Evolutionary conservation across 2,797 vertebrate genomes (phyloP).

Genomic region (Adrianichthys oophorus): DNA sequence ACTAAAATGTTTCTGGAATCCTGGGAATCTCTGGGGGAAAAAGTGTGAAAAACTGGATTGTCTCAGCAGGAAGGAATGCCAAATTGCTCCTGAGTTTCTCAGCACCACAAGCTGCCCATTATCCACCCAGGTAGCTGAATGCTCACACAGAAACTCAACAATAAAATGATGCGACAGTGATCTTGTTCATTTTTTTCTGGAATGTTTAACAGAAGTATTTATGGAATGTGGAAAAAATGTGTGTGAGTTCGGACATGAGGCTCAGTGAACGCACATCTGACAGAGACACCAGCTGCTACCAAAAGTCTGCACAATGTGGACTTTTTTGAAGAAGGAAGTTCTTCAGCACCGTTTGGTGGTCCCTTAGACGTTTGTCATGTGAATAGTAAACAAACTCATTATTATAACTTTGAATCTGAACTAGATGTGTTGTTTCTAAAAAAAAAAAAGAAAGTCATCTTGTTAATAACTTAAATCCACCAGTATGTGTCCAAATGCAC

Average conservation of each 20-base stretch:
- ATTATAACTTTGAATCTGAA: too few species aligned
- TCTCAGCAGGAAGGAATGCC: conserved; percentile 29
- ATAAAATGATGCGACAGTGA: conserved; percentile 12
- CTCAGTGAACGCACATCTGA: conserved; percentile 1
- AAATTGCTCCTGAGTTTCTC: background rate
- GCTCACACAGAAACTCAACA: conserved; percentile 22
- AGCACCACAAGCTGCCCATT: conserved; percentile 22
- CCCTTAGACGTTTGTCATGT: too few species aligned
- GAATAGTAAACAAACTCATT: too few species aligned
- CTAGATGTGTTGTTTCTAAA: too few species aligned
- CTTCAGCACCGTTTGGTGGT: too few species aligned
- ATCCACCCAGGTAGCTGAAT: conserved; percentile 34
- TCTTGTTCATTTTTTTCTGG: conserved; percentile 7
- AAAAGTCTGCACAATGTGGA: background rate
- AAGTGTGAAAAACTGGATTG: conserved; percentile 35
- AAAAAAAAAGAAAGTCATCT: too few species aligned
- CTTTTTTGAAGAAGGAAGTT: too few species aligned
- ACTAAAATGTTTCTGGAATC: conserved; percentile 58
- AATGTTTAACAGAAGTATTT: conserved; percentile 10
- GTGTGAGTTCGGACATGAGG: conserved; percentile 26
- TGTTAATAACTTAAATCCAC: too few species aligned
- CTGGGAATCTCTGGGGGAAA: conserved; percentile 6
- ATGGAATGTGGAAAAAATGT: background rate
- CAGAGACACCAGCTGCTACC: conserved; percentile 1
- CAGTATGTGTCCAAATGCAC: too few species aligned